These are phyloP conservation scores for Dipodomys ordii DNA, from an alignment of 2,113 vertebrate genomes.

Conservation along the genomic window DNA sequence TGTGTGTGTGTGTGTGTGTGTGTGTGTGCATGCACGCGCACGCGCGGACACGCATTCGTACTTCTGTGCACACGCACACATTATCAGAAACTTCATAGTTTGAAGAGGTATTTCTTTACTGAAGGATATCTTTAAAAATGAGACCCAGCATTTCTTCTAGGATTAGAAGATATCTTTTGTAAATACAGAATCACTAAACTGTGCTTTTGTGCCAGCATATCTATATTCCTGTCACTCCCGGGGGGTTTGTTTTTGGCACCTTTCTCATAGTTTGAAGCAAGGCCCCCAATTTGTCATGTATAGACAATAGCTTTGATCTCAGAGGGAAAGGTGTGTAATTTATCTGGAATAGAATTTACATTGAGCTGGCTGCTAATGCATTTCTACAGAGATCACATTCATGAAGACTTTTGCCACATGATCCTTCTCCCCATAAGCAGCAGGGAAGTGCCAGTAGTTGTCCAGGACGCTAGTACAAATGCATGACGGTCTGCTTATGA, in stretches of 20 bases:
- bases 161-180: not conserved
- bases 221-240: not conserved
- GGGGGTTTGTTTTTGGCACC: not conserved
- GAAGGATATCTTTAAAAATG: not conserved
- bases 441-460: not conserved
- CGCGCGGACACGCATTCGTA: no score
- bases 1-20: not conserved
- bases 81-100: not conserved
- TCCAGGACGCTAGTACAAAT: not conserved
- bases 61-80: not conserved
- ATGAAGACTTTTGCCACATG: not conserved
- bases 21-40: no score
- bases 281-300: not conserved
- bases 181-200: not conserved
- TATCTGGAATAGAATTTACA: not conserved
- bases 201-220: not conserved
- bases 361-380: not conserved
- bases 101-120: constrained; percentile 6
- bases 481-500: not conserved
- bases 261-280: constrained; percentile 24
- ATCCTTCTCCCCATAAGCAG: not conserved
- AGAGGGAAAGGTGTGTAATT: not conserved
- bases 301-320: not conserved
- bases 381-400: not conserved
- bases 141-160: not conserved